A percentile compares a stretch with the other conserved stretches of the same genome.
Conservation (phyloP, 2,888 invertebrate species). For the Aleiodes alternator region DNA sequence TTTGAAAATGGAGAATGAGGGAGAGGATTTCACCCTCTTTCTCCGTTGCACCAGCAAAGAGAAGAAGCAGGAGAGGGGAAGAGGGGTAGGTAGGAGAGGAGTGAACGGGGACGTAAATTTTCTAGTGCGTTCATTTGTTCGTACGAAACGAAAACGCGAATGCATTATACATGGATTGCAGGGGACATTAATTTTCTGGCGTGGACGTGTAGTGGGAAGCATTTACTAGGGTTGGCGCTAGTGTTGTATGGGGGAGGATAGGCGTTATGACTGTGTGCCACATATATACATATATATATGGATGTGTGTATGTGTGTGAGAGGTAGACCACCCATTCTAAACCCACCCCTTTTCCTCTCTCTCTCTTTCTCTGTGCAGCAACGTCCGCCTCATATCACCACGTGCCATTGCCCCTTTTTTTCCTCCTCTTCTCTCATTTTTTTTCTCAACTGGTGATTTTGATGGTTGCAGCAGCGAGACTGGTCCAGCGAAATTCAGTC, state of each 20-base stretch:
- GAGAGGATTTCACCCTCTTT: conserved; percentile 11
- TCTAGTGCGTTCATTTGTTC: conserved; percentile 74
- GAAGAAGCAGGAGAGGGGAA: conserved; percentile 22
- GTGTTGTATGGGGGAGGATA: conserved; percentile 39
- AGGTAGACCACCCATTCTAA: conserved; percentile 52
- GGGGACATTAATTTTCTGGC: conserved; percentile 75
- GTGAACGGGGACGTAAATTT: conserved; percentile 70
- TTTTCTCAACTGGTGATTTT: conserved; percentile 66
- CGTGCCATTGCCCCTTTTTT: conserved; percentile 58
- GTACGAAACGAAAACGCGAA: conserved; percentile 72
- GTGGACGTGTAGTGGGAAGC: conserved; percentile 71
- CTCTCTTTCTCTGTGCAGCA: conserved; percentile 55
- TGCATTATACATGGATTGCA: conserved; percentile 76
- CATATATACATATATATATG: not conserved
- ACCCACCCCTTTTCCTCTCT: conserved; percentile 59
- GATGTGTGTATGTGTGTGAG: not conserved
- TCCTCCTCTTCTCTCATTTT: conserved; percentile 34
- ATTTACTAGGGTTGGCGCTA: conserved; percentile 45
- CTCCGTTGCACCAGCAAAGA: conserved; percentile 43
- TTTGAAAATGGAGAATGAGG: conserved; percentile 8
- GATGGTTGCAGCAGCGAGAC: conserved; percentile 66
- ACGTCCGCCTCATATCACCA: conserved; percentile 54
- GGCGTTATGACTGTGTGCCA: conserved; percentile 42
- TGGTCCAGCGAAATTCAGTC: conserved; percentile 25
- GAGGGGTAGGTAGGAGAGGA: conserved; percentile 25